Evolutionary conservation across 2,888 invertebrate species (phyloP).

Genomic region (Bombylius discolor): DNA sequence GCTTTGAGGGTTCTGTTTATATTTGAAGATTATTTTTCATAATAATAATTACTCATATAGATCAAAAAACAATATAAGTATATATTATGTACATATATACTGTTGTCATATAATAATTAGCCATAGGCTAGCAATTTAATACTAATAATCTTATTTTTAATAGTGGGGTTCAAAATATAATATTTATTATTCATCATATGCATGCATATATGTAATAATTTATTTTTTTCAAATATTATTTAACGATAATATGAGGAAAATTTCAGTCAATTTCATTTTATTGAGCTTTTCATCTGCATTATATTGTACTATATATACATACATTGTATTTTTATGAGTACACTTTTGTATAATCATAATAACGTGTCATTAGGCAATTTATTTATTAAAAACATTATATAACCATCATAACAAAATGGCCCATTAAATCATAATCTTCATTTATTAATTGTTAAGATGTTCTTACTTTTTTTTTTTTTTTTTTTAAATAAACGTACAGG

Average conservation of each 20-base stretch:
- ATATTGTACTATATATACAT: background rate
- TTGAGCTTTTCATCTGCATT: background rate
- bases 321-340: slow-evolving; percentile 1
- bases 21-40: too few species aligned
- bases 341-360: slow-evolving; percentile 1
- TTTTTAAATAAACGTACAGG: too few species aligned
- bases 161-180: background rate
- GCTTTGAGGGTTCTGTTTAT: too few species aligned
- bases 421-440: slow-evolving; percentile 7
- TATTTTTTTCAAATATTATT: too few species aligned
- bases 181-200: background rate
- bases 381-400: background rate
- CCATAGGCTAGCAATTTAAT: background rate
- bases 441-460: slow-evolving; percentile 6
- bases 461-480: background rate
- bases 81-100: background rate
- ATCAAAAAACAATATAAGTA: background rate
- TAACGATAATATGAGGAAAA: background rate
- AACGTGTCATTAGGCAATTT: slow-evolving; percentile 8
- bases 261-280: background rate
- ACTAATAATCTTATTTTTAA: too few species aligned
- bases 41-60: too few species aligned
- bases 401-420: background rate
- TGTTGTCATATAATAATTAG: background rate
- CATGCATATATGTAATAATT: too few species aligned